These are phyloP conservation scores for Drosophila santomea DNA, from an alignment of 1,140 invertebrate genomes.

Conservation along the genomic window DNA sequence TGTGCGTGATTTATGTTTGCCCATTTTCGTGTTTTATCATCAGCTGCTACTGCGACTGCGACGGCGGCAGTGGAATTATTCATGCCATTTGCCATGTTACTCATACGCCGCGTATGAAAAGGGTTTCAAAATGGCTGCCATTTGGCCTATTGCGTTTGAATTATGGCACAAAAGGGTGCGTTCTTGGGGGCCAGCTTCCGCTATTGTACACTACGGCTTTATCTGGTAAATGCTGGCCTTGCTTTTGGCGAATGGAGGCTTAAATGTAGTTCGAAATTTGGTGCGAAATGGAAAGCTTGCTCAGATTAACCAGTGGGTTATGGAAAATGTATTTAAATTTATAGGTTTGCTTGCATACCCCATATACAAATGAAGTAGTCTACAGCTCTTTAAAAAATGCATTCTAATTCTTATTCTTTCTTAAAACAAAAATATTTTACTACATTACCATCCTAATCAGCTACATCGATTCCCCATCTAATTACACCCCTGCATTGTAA, in stretches of 20 bases:
- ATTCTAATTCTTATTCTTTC: too few relatives aligned
- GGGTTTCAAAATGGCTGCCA: conserved; percentile 59
- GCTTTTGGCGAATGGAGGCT: conserved; percentile 2
- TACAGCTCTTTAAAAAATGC: too few relatives aligned
- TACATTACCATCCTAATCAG: not conserved
- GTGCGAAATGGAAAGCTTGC: conserved; percentile 72
- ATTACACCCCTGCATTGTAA: not conserved
- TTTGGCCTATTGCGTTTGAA: conserved; percentile 60
- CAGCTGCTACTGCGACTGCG: conserved; percentile 54
- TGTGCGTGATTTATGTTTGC: conserved; percentile 71
- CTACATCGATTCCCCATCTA: not conserved
- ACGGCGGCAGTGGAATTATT: conserved; percentile 67
- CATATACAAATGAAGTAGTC: too few relatives aligned
- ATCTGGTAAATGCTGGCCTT: conserved; percentile 37
- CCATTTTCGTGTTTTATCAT: conserved; percentile 82
- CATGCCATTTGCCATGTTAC: conserved; percentile 70
- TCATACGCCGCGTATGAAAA: conserved; percentile 77
- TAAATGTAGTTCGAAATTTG: conserved; percentile 61
- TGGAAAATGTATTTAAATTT: too few relatives aligned
- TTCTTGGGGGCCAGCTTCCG: conserved; percentile 3
- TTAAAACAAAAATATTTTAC: not conserved
- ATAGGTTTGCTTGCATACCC: too few relatives aligned
- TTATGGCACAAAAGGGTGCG: conserved; percentile 64
- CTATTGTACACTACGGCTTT: conserved; percentile 30
- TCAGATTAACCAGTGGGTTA: conserved; percentile 56